Conservation (phyloP, 1,140 invertebrate genomes). For the Dreissena polymorpha region DNA sequence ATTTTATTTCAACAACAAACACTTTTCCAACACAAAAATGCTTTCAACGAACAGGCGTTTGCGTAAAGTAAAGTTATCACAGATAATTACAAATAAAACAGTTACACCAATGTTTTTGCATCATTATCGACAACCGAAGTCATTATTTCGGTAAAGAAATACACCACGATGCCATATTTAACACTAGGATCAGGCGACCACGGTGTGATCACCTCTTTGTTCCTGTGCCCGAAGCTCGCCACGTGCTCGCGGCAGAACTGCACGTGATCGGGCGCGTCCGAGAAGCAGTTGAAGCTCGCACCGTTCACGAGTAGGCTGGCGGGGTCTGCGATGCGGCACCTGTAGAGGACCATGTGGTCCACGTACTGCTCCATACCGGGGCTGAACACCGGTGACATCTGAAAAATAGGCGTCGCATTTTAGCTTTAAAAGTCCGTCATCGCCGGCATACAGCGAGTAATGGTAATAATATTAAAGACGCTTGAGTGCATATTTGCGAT, state of each 20-base stretch:
- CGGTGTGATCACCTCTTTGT: not conserved
- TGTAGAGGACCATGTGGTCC: constrained; percentile 28
- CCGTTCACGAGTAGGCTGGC: not conserved
- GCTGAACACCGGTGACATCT: constrained; percentile 11
- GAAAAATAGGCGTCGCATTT: not conserved
- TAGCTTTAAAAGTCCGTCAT: not conserved
- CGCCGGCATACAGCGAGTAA: not conserved
- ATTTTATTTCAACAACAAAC: no score
- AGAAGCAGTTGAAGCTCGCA: constrained; percentile 39
- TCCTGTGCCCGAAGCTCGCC: constrained; percentile 39
- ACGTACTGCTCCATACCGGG: constrained; percentile 14
- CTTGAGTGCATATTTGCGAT: no score
- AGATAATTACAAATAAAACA: no score
- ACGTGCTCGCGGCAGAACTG: constrained; percentile 46
- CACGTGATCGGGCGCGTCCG: constrained; percentile 30
- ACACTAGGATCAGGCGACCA: no score
- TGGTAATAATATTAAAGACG: no score
- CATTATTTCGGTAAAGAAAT: no score
- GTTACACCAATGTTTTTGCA: no score
- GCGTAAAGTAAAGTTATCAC: no score
- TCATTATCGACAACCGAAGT: no score
- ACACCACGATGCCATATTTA: no score
- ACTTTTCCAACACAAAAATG: no score
- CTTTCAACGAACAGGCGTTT: no score
- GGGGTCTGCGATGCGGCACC: constrained; percentile 12